Evolutionary conservation across 2,888 invertebrate species (phyloP), one percentile per base, ranked within the genome.

Genomic region (Autographa pulchrina): DNA sequence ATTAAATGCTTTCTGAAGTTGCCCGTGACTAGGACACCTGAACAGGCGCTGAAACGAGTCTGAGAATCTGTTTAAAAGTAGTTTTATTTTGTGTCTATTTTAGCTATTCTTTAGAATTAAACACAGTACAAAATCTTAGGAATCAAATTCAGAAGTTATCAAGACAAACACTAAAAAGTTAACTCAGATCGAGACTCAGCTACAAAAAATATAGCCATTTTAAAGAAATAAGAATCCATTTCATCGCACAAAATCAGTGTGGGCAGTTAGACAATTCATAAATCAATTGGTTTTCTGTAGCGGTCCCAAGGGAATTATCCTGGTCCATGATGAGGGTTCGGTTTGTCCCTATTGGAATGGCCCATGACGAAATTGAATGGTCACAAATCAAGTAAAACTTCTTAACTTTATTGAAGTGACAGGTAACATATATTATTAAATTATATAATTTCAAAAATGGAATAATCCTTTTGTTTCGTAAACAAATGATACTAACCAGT

Each of bases 241-340:
- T 13, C 5, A 56, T 20, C 54, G 11, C 25, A 56, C 32, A 41
- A 60, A 8, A 38, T 41, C 4, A 13, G 31, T 63, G 41, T 25
- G 63, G 52, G 48, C 65, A 70, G 65, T 72, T 66, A 73, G 69
- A 65, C 20, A 67, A 78, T 76, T 70, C 71, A 68, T 59, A 74
- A 81, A 78, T 76, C 71, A 68, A 81, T 76, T 74, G 70, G 18
- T 78, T 75, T 76, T 78, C 74, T 74, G 56, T 68, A 65, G 67
- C n/a, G 54, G n/a, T 43, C 67, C 70, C 62, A 52, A 43, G 73
- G 70, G 70, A 70, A 41, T 71, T 76, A 75, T 69, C 68, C 62
- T 64, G 66, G 9, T 63, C 56, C 54, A 56, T 74, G 82, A 79
- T 65, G 65, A 79, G 77, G 82, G 76, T 74, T 31, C 61, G 56